These are phyloP conservation scores for Dendrocincla fuliginosa DNA, from an alignment of 2,797 vertebrate species.

Conservation along the genomic window DNA sequence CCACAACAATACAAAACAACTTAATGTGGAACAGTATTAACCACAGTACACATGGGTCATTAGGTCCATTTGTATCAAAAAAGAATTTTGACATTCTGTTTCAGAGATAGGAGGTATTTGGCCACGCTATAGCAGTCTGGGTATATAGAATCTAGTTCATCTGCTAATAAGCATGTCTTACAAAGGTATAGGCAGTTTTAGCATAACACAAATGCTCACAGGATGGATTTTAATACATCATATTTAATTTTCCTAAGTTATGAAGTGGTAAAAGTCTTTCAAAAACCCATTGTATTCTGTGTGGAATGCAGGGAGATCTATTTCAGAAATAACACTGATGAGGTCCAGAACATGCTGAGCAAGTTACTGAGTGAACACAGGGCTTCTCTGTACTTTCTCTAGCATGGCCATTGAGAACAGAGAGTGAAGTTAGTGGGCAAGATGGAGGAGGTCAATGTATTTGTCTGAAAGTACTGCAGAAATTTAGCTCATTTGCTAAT, in stretches of 20 bases:
- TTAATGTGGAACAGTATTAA: slow-evolving; percentile 19
- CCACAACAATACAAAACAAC: background rate
- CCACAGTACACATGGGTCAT: background rate
- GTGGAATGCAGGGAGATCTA: background rate
- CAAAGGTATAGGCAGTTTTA: background rate
- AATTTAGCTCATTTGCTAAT: background rate
- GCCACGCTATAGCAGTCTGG: background rate
- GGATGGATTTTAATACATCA: background rate
- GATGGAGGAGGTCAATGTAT: background rate
- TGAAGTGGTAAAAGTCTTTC: background rate
- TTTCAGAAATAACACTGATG: background rate
- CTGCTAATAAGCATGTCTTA: background rate
- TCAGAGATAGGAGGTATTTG: background rate
- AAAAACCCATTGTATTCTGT: background rate
- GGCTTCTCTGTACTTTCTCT: background rate
- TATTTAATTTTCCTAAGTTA: background rate
- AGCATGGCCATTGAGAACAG: background rate
- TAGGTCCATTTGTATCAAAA: background rate
- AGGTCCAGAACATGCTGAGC: background rate
- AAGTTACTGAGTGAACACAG: background rate
- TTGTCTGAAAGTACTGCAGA: background rate
- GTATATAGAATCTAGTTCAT: background rate
- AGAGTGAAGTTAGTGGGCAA: background rate
- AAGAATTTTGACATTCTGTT: background rate
- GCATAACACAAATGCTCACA: background rate